A percentile compares a stretch with the other conserved stretches of the same genome.
Evolutionary conservation across 2,888 invertebrate species (phyloP).

Genomic region (Hetaerina titia): DNA sequence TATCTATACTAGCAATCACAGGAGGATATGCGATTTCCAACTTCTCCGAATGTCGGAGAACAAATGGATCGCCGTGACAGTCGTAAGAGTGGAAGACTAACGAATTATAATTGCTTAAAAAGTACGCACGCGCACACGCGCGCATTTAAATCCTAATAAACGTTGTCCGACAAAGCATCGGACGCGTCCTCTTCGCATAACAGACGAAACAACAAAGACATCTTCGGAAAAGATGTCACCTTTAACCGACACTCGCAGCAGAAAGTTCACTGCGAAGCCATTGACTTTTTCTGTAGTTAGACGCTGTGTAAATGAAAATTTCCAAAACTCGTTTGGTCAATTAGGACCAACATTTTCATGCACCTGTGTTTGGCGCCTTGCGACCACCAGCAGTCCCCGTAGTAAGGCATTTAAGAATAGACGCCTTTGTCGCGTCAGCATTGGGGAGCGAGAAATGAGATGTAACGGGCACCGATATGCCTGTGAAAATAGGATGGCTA

Average conservation of each 20-base stretch:
- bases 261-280: background rate
- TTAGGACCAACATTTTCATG: background rate
- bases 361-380: background rate
- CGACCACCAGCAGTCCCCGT: background rate
- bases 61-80: no score
- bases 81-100: no score
- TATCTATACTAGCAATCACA: no score
- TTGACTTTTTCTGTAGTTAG: background rate
- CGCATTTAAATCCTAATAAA: background rate
- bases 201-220: background rate
- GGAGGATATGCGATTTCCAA: no score
- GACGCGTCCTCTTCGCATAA: background rate
- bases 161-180: background rate
- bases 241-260: background rate
- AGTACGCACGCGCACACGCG: background rate
- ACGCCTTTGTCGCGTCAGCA: no score
- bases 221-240: background rate
- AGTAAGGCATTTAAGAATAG: no score
- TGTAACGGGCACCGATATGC: no score
- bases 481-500: no score
- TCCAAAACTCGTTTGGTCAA: background rate
- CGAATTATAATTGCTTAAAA: no score
- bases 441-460: no score
- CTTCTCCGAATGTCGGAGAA: no score
- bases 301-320: background rate